Conservation (phyloP, 2,113 vertebrate genomes). For the Albula glossodonta region DNA sequence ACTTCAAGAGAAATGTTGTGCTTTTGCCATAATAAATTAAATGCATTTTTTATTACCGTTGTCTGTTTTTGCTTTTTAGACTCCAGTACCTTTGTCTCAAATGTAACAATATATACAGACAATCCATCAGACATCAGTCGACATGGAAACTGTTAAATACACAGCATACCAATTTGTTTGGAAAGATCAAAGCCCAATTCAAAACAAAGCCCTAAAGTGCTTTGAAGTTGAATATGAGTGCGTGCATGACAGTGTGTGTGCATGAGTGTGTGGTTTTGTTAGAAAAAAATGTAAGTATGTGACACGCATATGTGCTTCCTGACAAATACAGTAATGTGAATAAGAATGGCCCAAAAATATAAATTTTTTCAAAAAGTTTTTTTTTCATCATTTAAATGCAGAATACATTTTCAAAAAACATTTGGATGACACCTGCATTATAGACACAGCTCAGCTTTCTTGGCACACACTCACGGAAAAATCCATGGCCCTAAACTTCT, state of each 20-base stretch:
- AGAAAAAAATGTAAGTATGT: not conserved
- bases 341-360: not conserved
- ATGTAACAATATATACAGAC: not conserved
- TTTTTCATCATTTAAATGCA: not conserved
- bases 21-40: too few relatives aligned
- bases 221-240: too few relatives aligned
- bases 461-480: not conserved
- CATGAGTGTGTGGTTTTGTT: not conserved
- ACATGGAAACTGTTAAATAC: not conserved
- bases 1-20: too few relatives aligned
- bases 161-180: not conserved
- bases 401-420: not conserved
- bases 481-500: not conserved
- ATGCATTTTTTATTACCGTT: too few relatives aligned
- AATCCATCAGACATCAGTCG: not conserved
- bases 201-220: not conserved
- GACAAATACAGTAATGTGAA: not conserved
- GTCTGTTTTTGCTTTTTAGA: not conserved
- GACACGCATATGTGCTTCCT: not conserved
- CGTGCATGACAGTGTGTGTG: not conserved
- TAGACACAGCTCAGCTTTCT: not conserved
- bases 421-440: not conserved
- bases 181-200: not conserved
- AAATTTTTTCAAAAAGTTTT: too few relatives aligned
- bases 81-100: not conserved